Evolutionary conservation across 37 sponge, comb jelly and placozoan genomes (phyloP).

Genomic region (Spongia lamella): DNA sequence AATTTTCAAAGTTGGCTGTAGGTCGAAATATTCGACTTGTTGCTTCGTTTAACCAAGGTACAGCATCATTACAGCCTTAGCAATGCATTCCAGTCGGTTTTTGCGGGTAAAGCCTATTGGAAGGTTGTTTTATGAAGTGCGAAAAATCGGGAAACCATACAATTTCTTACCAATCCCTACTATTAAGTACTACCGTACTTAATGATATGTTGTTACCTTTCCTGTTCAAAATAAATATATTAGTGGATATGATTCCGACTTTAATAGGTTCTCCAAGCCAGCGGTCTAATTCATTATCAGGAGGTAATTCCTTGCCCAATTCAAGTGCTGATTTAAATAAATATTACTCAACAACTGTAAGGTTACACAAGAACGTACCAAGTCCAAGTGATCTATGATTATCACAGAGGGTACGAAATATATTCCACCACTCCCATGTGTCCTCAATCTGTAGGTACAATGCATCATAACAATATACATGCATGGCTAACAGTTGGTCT

Average conservation of each 20-base stretch:
- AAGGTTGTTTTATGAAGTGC: too few species aligned
- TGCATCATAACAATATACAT: too few species aligned
- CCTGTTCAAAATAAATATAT: constrained; percentile 59
- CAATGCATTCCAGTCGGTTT: too few species aligned
- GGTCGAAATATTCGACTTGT: too few species aligned
- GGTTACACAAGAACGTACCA: constrained; percentile 35
- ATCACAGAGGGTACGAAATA: constrained; percentile 65
- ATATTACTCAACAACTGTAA: neutral
- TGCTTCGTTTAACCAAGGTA: too few species aligned
- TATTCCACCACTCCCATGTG: constrained; percentile 95
- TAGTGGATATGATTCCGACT: constrained; percentile 64
- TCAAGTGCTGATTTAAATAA: constrained; percentile 81
- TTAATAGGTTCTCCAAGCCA: constrained; percentile 91
- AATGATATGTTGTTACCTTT: constrained; percentile 39
- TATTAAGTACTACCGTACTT: too few species aligned
- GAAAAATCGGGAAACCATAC: too few species aligned
- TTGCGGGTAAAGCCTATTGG: too few species aligned
- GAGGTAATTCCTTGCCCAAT: constrained; percentile 31
- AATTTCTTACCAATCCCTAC: too few species aligned
- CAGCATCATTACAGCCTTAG: too few species aligned
- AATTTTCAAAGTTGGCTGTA: too few species aligned
- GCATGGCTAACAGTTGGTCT: too few species aligned
- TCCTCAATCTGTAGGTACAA: constrained; percentile 37
- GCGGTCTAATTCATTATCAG: constrained; percentile 27
- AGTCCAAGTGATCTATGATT: constrained; percentile 50